Percentiles rank a stretch among this genome's conserved stretches.
Evolutionary conservation across 2,797 vertebrate species (phyloP).

Genomic region (Macrochelys suwanniensis): DNA sequence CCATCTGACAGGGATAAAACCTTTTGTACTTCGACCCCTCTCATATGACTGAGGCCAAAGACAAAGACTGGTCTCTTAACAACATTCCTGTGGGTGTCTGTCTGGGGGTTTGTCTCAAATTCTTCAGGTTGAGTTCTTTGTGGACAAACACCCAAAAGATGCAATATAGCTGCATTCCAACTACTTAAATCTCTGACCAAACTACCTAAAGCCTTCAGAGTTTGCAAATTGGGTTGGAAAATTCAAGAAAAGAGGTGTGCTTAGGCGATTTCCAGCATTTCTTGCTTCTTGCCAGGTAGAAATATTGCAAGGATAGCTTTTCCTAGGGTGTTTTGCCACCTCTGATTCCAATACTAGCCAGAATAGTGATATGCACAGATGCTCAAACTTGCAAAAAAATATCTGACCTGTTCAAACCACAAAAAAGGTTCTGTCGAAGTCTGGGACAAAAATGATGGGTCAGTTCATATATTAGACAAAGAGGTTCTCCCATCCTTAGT

Average conservation of each 20-base stretch:
- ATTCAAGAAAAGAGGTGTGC: slow-evolving; percentile 55
- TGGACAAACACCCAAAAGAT: slow-evolving; percentile 56
- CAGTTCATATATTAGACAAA: background rate
- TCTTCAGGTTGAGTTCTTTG: slow-evolving; percentile 11
- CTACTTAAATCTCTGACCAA: slow-evolving; percentile 60
- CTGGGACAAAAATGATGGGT: background rate
- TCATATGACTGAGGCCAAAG: background rate
- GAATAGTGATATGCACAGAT: slow-evolving; percentile 52
- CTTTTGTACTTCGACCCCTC: background rate
- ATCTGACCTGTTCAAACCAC: background rate
- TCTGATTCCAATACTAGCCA: slow-evolving; percentile 32
- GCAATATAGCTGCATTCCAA: slow-evolving; percentile 57
- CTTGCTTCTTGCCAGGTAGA: slow-evolving; percentile 67
- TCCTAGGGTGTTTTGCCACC: slow-evolving; percentile 58
- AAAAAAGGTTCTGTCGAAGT: slow-evolving; percentile 8
- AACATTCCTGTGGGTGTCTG: background rate
- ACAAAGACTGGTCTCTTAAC: background rate
- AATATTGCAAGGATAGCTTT: slow-evolving; percentile 61
- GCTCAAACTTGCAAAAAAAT: slow-evolving; percentile 36
- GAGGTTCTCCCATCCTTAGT: background rate
- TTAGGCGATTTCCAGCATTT: slow-evolving; percentile 70
- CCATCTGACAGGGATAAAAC: background rate
- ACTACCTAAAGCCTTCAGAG: slow-evolving; percentile 64
- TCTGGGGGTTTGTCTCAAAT: background rate
- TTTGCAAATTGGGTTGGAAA: slow-evolving; percentile 55